A percentile compares a stretch with the other conserved stretches of the same genome.
Evolutionary conservation across 2,888 invertebrate genomes (phyloP).

Genomic region (Lasioglossum leucozonium): DNA sequence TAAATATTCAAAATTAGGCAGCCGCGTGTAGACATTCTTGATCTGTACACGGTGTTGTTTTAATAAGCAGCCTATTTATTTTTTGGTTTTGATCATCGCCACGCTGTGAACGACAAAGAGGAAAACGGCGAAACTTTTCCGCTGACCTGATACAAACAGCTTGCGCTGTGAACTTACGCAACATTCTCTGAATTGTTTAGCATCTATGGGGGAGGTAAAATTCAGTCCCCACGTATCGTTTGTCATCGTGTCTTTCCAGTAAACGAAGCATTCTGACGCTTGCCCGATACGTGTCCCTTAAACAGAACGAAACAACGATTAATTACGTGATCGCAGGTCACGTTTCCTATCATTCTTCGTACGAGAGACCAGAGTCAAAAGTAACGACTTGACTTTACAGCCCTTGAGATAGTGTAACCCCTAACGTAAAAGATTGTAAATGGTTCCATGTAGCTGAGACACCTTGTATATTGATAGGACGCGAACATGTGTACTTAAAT

Average conservation of each 20-base stretch:
- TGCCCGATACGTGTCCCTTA: conserved; percentile 97
- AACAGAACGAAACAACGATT: conserved; percentile 32
- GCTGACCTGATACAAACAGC: conserved; percentile 2
- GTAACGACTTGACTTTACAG: background rate
- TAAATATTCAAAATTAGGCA: background rate
- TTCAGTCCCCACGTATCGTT: conserved; percentile 99
- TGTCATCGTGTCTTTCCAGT: conserved; percentile 99
- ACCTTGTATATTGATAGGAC: background rate
- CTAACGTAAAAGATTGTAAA: background rate
- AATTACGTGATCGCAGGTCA: background rate
- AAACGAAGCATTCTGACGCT: conserved; percentile 99
- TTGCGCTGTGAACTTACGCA: conserved; percentile 91
- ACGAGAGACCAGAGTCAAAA: background rate
- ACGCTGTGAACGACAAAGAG: background rate
- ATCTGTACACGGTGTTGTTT: background rate
- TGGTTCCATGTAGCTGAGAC: background rate
- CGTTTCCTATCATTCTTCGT: background rate
- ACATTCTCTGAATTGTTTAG: conserved; percentile 98
- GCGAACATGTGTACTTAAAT: background rate
- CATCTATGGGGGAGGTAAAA: conserved; percentile 98
- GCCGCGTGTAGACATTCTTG: background rate
- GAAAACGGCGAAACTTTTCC: conserved; percentile 2
- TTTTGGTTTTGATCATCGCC: background rate
- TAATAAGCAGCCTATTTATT: background rate
- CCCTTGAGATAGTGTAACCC: no score